phyloP scores from a whole-genome alignment of 2,888 invertebrate species.

The Graphium colonna region DNA sequence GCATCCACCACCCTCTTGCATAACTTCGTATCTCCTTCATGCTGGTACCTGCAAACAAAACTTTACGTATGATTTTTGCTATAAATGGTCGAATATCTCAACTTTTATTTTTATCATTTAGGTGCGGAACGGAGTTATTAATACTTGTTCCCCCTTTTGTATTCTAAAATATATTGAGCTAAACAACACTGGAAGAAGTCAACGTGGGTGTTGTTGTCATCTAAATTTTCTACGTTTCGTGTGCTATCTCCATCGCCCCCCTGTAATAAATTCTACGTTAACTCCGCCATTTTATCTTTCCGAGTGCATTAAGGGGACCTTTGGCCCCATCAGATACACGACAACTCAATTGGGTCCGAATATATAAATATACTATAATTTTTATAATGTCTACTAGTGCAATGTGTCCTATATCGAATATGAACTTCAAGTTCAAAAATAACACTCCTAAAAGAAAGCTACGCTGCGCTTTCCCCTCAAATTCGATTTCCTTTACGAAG shows the following conservation, averaged over 20 bases:
- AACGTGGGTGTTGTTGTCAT: conserved; percentile 14
- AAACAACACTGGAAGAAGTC: neutral
- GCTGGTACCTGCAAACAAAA: conserved; percentile 30
- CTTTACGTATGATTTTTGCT: conserved; percentile 31
- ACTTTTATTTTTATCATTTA: neutral
- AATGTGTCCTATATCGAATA: neutral
- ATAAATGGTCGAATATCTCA: conserved; percentile 26
- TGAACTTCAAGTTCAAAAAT: neutral
- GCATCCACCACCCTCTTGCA: conserved; percentile 64
- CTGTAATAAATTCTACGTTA: conserved; percentile 42
- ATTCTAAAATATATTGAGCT: neutral
- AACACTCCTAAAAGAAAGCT: conserved; percentile 23
- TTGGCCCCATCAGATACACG: conserved; percentile 35
- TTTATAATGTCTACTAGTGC: conserved; percentile 14
- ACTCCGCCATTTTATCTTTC: conserved; percentile 43
- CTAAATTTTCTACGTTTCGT: conserved; percentile 30
- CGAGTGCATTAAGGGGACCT: conserved; percentile 12
- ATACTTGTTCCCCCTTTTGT: neutral
- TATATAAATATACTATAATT: conserved; percentile 18
- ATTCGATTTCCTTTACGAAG: conserved; percentile 50
- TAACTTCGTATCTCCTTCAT: conserved; percentile 66
- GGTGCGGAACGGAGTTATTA: neutral
- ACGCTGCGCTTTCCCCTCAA: conserved; percentile 33
- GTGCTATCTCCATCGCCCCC: conserved; percentile 36
- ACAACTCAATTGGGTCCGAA: conserved; percentile 36